Evolutionary conservation across 2,797 vertebrate species (phyloP), one percentile per base, ranked within the genome.

Genomic region (Takifugu rubripes): DNA sequence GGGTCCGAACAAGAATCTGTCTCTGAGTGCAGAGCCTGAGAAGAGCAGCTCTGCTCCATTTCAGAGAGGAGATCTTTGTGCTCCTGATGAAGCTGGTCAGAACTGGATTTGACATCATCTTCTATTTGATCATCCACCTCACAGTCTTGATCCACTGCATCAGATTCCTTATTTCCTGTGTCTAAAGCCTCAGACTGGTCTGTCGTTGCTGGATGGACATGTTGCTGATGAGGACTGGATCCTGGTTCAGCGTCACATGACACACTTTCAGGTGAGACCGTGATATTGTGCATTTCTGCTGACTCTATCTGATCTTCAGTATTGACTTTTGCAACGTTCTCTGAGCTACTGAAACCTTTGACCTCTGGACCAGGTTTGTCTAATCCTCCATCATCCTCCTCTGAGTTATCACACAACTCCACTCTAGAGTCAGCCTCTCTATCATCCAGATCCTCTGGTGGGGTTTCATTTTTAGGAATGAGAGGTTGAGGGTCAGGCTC

Each of bases 291-390:
- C 9, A 24, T 47, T 47, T 25, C 26, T 25, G 5, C 25, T 56
- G 3, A 21, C 21, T 21, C 10, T 21, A 24, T 24, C 17, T 8
- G 45, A 21, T 47, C 17, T 3, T 25, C 17, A 47, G 24, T 9
- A 10, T 9, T 24, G 17, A 26, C 50, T 16, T 36, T 24, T 75
- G 3, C 2, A 17, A 76, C 54, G 60, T 47, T 21, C 21, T 21
- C 21, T 21, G 21, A 21, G 21, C 21, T 21, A 21, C 21, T 21
- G 21, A 21, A 21, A 21, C 21, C 21, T 21, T 21, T 21, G 21
- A 21, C 21, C 21, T 21, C 21, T 21, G 21, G 21, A 21, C 21
- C 21, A 21, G 21, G 21, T 21, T 21, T 21, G 21, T 21, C 21
- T 21, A 21, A 21, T 21, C 21, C 21, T 21, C 21, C 21, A 21